Conservation (phyloP, 2,113 vertebrate species). For the Myodes glareolus region DNA sequence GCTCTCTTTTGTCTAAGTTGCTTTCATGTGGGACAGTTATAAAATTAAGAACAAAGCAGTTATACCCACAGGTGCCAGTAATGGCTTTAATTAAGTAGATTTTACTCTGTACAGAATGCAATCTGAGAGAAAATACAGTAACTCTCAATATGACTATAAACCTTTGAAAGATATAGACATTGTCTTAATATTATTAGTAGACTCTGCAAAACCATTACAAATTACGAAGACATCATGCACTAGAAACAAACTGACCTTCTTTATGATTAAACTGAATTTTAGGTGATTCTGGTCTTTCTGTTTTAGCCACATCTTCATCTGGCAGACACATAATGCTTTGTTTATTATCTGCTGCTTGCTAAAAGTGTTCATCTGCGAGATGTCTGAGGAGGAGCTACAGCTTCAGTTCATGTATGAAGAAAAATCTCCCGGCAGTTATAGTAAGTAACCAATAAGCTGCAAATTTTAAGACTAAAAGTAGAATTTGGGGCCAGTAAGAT, state of each 20-base stretch:
- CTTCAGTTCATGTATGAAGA: constrained; percentile 95
- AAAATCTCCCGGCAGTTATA: constrained; percentile 89
- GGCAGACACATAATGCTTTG: constrained; percentile 98
- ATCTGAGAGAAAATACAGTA: not conserved
- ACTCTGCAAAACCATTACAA: not conserved
- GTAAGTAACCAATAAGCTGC: constrained; percentile 82
- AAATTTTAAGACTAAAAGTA: not conserved
- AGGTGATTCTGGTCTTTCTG: constrained; percentile 73
- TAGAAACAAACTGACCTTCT: not conserved
- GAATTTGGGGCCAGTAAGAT: not conserved
- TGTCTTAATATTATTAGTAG: not conserved
- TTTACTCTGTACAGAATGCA: constrained; percentile 13
- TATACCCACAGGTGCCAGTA: not conserved
- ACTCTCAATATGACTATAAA: not conserved
- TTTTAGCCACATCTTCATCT: constrained; percentile 97
- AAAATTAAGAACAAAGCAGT: constrained; percentile 39
- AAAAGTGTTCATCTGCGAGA: constrained; percentile 95
- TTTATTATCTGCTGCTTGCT: constrained; percentile 97
- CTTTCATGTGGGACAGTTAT: not conserved
- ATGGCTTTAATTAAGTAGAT: not conserved
- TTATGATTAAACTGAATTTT: constrained; percentile 27
- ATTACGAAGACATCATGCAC: not conserved
- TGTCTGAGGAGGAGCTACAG: constrained; percentile 94
- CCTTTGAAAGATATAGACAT: not conserved
- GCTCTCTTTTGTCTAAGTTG: constrained; percentile 12